Evolutionary conservation across 2,797 vertebrate genomes (phyloP).

Genomic region (Podarcis lilfordi): DNA sequence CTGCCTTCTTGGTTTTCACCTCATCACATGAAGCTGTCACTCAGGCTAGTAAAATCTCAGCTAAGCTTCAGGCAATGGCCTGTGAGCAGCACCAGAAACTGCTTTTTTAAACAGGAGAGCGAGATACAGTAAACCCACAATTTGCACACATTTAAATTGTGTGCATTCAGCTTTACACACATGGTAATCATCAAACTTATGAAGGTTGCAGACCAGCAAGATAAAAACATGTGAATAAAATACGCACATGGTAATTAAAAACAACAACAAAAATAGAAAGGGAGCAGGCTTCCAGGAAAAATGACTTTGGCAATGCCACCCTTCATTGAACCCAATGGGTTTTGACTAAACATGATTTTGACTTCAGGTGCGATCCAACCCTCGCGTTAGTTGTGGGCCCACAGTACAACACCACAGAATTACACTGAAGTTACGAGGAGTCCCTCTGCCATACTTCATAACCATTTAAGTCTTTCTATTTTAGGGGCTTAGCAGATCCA

Average conservation of each 20-base stretch:
- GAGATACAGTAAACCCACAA: neutral
- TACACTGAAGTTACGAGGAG: neutral
- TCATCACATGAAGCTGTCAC: neutral
- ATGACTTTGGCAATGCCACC: too few species aligned
- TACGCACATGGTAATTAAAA: too few species aligned
- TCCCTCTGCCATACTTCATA: neutral
- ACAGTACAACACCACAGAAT: too few species aligned
- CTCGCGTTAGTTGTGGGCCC: too few species aligned
- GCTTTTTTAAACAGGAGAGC: neutral
- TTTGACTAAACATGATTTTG: too few species aligned
- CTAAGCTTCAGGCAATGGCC: neutral
- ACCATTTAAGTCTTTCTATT: conserved; percentile 22
- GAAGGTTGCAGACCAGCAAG: too few species aligned
- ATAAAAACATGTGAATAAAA: too few species aligned
- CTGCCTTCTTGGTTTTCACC: neutral
- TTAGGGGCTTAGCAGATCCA: conserved; percentile 53
- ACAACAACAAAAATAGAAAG: too few species aligned
- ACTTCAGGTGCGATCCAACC: too few species aligned
- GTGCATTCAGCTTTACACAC: neutral
- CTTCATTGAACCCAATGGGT: too few species aligned
- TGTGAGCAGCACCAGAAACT: neutral
- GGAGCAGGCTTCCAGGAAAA: too few species aligned
- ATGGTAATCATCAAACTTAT: too few species aligned
- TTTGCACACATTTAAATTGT: neutral
- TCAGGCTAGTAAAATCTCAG: neutral